Conservation (phyloP, 2,113 vertebrate genomes). For the Raja brachyura region DNA sequence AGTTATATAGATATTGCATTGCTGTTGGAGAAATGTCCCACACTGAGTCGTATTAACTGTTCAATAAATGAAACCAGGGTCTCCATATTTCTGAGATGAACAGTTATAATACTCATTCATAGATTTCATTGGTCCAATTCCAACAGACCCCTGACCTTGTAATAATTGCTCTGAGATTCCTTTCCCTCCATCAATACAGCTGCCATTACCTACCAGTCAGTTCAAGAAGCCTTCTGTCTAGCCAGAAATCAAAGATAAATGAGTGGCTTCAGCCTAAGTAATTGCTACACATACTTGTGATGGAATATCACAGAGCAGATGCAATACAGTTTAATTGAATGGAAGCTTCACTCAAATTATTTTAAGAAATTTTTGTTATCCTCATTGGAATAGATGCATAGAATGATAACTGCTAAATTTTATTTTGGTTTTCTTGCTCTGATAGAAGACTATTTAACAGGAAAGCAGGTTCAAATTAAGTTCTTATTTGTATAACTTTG, state of each 20-base stretch:
- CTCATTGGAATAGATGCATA: not conserved
- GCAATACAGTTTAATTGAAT: not conserved
- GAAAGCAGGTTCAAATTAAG: not conserved
- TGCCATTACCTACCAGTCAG: not conserved
- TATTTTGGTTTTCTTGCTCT: not conserved
- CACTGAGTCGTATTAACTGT: not conserved
- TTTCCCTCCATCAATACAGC: not conserved
- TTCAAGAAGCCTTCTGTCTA: not conserved
- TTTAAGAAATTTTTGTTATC: not conserved
- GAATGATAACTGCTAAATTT: not conserved
- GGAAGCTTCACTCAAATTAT: not conserved
- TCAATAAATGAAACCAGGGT: not conserved
- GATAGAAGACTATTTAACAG: not conserved
- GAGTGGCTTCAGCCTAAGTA: not conserved
- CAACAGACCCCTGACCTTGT: not conserved
- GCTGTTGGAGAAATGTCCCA: not conserved
- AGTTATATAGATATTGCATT: not conserved
- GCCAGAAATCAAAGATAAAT: not conserved
- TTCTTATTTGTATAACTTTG: not conserved
- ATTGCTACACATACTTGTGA: not conserved
- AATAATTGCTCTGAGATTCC: not conserved
- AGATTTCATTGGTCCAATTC: not conserved
- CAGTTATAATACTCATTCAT: not conserved
- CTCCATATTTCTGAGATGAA: not conserved
- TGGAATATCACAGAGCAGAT: not conserved